phyloP scores from a whole-genome alignment of 2,113 vertebrate species.

The Donacobius atricapilla region DNA sequence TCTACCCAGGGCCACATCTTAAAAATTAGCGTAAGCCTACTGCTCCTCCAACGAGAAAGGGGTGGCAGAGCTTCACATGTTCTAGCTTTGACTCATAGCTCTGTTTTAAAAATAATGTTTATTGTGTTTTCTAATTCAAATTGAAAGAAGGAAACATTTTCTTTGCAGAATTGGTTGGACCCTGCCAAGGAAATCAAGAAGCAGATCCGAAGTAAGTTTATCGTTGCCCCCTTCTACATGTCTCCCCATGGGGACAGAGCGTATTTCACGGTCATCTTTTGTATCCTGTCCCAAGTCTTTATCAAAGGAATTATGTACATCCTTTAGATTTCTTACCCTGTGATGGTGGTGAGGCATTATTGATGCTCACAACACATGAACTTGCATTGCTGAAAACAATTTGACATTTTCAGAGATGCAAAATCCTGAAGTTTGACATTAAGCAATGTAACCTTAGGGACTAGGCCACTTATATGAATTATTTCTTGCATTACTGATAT shows the following conservation, averaged over 20 bases:
- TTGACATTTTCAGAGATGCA: conserved; percentile 44
- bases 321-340: not conserved
- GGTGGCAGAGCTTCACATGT: not conserved
- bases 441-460: not conserved
- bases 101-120: not conserved
- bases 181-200: conserved; percentile 95
- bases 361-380: not conserved
- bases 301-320: not conserved
- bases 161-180: conserved; percentile 94
- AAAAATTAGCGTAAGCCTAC: not conserved
- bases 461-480: not conserved
- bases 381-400: not conserved
- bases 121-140: conserved; percentile 43
- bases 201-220: conserved; percentile 91
- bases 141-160: conserved; percentile 55
- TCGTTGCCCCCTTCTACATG: not conserved
- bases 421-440: conserved; percentile 5
- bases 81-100: not conserved
- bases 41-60: not conserved
- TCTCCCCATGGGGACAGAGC: not conserved
- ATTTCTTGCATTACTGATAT: not conserved
- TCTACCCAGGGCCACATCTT: not conserved
- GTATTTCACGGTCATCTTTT: not conserved
- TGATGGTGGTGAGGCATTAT: not conserved
- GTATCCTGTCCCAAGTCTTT: not conserved